Base-by-base conservation (phyloP, 2,113 vertebrate genomes). In the Nestor notabilis region DNA sequence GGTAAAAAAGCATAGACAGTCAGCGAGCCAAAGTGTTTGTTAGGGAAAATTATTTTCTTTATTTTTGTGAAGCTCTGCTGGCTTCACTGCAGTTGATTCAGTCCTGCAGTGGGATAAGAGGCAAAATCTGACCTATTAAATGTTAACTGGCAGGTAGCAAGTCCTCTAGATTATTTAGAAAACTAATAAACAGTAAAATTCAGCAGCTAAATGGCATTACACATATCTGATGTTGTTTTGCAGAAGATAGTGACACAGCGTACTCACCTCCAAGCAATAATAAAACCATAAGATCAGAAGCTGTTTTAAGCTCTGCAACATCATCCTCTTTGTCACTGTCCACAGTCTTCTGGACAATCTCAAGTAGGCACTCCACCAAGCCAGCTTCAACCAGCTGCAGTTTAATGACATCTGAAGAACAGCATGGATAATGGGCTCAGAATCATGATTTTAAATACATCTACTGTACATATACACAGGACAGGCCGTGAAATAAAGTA, bases 231-330 rank as follows among this genome's bases (percentile, higher is more conserved):
- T 70, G 41, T 41, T 83, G 44, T 50, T 74, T 35, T 89, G 66
- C 25, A 70, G 60, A 56, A 55, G n/a, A 27, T 28, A 31, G 17
- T 39, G 61, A 47, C 6, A 58, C 11, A 18, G 44, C 5, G 5
- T 68, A 95, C 97, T 97, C 80, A 99, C 99, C 99, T 98, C 99
- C 99, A 47, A 99, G 98, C 85, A 99, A 97, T 95, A 99, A 98
- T 14, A 99, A 98, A 75, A 99, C 99, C 99, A 99, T 99, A 77
- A 99, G 99, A 97, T 99, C 99, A 3, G 99, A 99, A 80, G 99
- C 98, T 0, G 99, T 99, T 98, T 99, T 99, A 74, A 99, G 99
- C 92, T 99, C 99, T 87, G 99, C 98, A 41, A 99, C 66, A 76
- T 99, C 99, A 74, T 99, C 99, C 49, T 99, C 99, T 93, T 99